Base-by-base conservation (phyloP, 2,113 vertebrate species). In the Gasterosteus aculeatus region DNA sequence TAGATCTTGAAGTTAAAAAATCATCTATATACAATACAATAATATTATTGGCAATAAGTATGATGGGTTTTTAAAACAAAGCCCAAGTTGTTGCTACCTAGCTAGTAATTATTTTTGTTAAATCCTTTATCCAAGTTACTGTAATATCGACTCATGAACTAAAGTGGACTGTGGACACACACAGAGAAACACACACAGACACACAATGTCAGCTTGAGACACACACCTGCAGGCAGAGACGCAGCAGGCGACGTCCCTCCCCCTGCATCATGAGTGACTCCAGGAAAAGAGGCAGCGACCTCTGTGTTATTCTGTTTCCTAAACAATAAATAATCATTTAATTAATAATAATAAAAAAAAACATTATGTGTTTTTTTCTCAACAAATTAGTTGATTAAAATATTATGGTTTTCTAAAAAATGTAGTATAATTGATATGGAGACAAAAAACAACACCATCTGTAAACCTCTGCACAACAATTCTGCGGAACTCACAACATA, bases 231-330 rank as follows among this genome's bases (percentile, higher is more conserved):
- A 98, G 87, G 38, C 87, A 90, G 67, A 98, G 94, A 59, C 82
- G 84, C 5, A 94, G 83, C 61, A 96, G 91, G 11, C 95, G 94
- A 64, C 79, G 35, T 38, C 73, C 88, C 51, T 91, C 86, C 5
- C 69, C 81, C 87, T 96, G 96, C 65, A 61, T 69, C 54, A 88
- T 85, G 33, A 96, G 73, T 0, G 75, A 82, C 0, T 51, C 65
- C 68, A 96, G 89, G 81, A 98, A 94, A 0, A 85, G 75, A 35
- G 86, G 80, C 67, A 97, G 83, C 0, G 93, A 94, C 26, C 81
- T 83, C 89, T 95, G 93, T 0, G 94, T 95, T 77, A 98, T 88
- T 71, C 33, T 86, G 85, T 97, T 98, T 42, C 95, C 96, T 97
- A 69, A 0, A 42, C 12, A 49, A 33, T 29, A 26, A 62, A 74